Evolutionary conservation across 2,797 vertebrate species (phyloP).

Genomic region (Poecilia velifera): DNA sequence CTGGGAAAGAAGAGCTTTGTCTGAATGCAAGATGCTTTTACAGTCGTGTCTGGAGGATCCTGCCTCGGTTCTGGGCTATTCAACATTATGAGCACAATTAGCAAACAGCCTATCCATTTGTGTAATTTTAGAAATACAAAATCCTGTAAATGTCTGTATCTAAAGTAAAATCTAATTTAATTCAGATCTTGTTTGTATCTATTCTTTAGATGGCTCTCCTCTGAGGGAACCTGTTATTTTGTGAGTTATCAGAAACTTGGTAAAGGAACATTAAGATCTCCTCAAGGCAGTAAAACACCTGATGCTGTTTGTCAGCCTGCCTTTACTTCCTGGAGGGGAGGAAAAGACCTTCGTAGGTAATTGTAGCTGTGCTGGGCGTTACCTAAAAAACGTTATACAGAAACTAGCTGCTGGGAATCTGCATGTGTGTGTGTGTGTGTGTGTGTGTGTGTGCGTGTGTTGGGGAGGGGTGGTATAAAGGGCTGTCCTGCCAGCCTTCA

Average conservation of each 20-base stretch:
- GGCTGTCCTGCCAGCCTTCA: slow-evolving; percentile 47
- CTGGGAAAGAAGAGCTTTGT: not conserved
- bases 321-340: slow-evolving; percentile 57
- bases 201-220: too few relatives aligned
- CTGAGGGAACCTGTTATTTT: not conserved
- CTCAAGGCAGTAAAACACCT: slow-evolving; percentile 8
- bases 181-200: too few relatives aligned
- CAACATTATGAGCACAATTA: not conserved
- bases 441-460: not conserved
- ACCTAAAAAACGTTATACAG: slow-evolving; percentile 82
- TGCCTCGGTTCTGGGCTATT: not conserved
- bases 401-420: slow-evolving; percentile 24
- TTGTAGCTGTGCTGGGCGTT: slow-evolving; percentile 86
- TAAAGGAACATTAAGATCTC: not conserved
- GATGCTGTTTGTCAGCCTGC: slow-evolving; percentile 34
- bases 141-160: too few relatives aligned
- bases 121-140: not conserved
- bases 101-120: not conserved
- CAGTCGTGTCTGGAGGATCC: not conserved
- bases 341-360: slow-evolving; percentile 74
- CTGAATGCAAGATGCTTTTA: not conserved
- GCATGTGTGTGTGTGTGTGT: not conserved
- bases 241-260: not conserved
- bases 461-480: slow-evolving; percentile 12
- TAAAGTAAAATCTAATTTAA: too few relatives aligned